These are phyloP conservation scores for Psylliodes chrysocephalus DNA, from an alignment of 2,888 invertebrate species.

Conservation along the genomic window DNA sequence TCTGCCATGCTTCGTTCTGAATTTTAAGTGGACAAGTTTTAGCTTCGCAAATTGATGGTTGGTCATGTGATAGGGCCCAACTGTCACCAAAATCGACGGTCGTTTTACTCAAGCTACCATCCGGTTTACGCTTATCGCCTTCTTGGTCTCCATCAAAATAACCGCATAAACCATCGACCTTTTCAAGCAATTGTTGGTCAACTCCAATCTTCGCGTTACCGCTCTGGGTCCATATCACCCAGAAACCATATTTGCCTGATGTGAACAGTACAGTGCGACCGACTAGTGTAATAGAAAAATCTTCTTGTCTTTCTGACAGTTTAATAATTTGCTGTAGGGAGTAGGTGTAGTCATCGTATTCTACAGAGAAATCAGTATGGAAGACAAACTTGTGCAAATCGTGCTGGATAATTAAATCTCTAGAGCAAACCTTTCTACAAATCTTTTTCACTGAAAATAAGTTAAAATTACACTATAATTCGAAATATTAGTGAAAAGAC, in stretches of 20 bases:
- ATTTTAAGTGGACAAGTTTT: conserved; percentile 71
- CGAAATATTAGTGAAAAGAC: not conserved
- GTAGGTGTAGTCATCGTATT: conserved; percentile 75
- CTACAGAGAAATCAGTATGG: conserved; percentile 73
- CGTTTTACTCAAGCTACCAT: conserved; percentile 71
- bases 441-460: conserved; percentile 70
- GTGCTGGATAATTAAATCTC: conserved; percentile 73
- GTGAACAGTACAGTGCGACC: conserved; percentile 77
- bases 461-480: conserved; percentile 11
- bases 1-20: conserved; percentile 73
- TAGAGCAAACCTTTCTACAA: conserved; percentile 71
- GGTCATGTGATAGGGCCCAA: conserved; percentile 72
- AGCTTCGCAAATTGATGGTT: conserved; percentile 68
- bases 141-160: conserved; percentile 73
- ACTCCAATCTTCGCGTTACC: conserved; percentile 76
- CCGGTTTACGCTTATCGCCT: conserved; percentile 79
- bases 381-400: conserved; percentile 70
- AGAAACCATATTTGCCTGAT: conserved; percentile 78
- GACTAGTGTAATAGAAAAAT: conserved; percentile 74
- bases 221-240: conserved; percentile 75
- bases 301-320: conserved; percentile 55
- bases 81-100: conserved; percentile 80
- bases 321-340: conserved; percentile 68
- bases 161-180: conserved; percentile 84
- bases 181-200: conserved; percentile 69